Evolutionary conservation across 2,113 vertebrate species (phyloP).

Genomic region (Miniopterus natalensis): DNA sequence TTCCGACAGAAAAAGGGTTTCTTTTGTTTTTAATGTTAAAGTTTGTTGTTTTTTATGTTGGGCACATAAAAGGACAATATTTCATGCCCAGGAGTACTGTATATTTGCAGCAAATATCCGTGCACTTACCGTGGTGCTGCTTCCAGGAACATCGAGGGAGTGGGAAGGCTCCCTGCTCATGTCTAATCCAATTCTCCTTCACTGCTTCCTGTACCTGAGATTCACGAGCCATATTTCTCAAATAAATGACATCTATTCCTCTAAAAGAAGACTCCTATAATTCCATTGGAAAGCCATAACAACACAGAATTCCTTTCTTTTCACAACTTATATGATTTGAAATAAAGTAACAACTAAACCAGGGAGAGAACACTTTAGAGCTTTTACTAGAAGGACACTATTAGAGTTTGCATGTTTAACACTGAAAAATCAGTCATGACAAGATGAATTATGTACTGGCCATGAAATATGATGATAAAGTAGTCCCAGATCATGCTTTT

Average conservation of each 20-base stretch:
- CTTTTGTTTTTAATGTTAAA: conserved; percentile 41
- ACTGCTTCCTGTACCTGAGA: conserved; percentile 50
- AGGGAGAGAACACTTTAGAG: not conserved
- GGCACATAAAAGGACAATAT: conserved; percentile 47
- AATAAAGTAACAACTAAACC: conserved; percentile 44
- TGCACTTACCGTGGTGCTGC: not conserved
- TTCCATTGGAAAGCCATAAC: conserved; percentile 54
- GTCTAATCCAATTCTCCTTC: conserved; percentile 62
- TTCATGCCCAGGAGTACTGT: conserved; percentile 7
- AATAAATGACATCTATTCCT: conserved; percentile 54
- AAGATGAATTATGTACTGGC: not conserved
- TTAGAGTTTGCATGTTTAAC: not conserved
- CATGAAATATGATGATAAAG: not conserved
- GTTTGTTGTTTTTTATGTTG: conserved; percentile 47
- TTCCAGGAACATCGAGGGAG: conserved; percentile 28
- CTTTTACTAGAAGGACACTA: not conserved
- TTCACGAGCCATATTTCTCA: conserved; percentile 62
- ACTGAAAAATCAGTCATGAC: not conserved
- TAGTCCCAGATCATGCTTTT: not conserved
- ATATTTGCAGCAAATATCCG: conserved; percentile 57
- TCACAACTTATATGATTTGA: conserved; percentile 57
- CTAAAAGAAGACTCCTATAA: conserved; percentile 24
- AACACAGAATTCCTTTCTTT: conserved; percentile 53
- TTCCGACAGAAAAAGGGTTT: conserved; percentile 2
- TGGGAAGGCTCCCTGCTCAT: not conserved